These are phyloP conservation scores for Erpetoichthys calabaricus DNA, from an alignment of 2,797 vertebrate species.

Conservation along the genomic window DNA sequence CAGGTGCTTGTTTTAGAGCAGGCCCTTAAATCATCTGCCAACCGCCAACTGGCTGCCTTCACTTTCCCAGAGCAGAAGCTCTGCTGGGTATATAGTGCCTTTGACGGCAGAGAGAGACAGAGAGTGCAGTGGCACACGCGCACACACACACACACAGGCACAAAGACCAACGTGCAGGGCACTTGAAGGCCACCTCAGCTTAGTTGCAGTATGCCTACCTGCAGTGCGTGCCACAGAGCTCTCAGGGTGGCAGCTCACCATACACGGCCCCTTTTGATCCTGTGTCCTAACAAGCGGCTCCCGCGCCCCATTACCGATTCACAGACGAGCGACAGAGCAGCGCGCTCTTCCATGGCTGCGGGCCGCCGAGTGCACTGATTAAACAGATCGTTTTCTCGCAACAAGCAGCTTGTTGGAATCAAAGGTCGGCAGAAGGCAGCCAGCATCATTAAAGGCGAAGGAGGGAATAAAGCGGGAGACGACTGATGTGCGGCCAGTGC, in stretches of 20 bases:
- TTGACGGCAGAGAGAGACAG: slow-evolving; percentile 19
- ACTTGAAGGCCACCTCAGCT: slow-evolving; percentile 79
- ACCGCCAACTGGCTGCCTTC: too few relatives aligned
- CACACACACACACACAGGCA: slow-evolving; percentile 41
- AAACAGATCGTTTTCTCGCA: slow-evolving; percentile 70
- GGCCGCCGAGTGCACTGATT: slow-evolving; percentile 63
- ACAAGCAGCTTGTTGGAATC: slow-evolving; percentile 69
- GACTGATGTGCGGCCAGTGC: slow-evolving; percentile 70
- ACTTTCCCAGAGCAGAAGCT: too few relatives aligned
- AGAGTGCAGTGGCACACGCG: slow-evolving; percentile 6
- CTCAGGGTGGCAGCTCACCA: too few relatives aligned
- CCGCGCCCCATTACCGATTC: slow-evolving; percentile 93
- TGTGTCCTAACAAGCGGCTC: slow-evolving; percentile 96
- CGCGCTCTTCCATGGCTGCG: slow-evolving; percentile 63
- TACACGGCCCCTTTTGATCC: slow-evolving; percentile 70
- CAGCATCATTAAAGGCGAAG: slow-evolving; percentile 61
- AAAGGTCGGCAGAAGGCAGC: slow-evolving; percentile 66
- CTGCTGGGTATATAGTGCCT: slow-evolving; percentile 22
- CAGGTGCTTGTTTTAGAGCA: slow-evolving; percentile 86
- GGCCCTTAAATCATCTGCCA: too few relatives aligned
- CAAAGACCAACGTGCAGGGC: slow-evolving; percentile 60
- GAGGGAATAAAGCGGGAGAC: slow-evolving; percentile 47
- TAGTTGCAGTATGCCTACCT: too few relatives aligned
- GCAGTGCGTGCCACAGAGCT: too few relatives aligned
- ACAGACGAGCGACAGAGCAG: slow-evolving; percentile 93